A percentile compares a stretch with the other conserved stretches of the same genome.
Conservation (phyloP, 2,113 vertebrate species). For the Hippocampus abdominalis region DNA sequence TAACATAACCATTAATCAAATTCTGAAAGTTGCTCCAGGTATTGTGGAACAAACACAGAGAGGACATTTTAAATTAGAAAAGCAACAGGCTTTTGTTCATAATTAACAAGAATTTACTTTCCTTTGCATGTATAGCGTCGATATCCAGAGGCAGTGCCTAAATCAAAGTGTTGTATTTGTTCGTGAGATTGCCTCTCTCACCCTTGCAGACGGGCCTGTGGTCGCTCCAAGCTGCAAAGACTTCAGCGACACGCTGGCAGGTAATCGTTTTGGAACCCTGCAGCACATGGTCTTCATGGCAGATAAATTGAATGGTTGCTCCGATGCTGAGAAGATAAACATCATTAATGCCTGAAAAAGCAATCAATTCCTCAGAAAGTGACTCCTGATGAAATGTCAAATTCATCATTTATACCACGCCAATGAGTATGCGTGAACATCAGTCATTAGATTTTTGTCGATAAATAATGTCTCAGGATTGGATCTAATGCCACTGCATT, state of each 20-base stretch:
- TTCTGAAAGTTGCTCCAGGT: constrained; percentile 54
- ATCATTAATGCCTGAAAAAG: constrained; percentile 34
- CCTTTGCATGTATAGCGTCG: constrained; percentile 53
- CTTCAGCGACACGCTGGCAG: constrained; percentile 93
- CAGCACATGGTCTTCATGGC: constrained; percentile 93
- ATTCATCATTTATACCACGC: constrained; percentile 29
- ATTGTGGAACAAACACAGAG: constrained; percentile 49
- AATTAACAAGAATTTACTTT: constrained; percentile 65
- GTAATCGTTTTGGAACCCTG: constrained; percentile 96
- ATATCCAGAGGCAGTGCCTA: constrained; percentile 57
- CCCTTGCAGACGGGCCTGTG: constrained; percentile 96
- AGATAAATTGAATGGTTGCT: constrained; percentile 88
- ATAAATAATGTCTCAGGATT: neutral
- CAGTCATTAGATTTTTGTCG: constrained; percentile 4
- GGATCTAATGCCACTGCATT: neutral
- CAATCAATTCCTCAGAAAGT: constrained; percentile 42
- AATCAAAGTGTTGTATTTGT: constrained; percentile 64
- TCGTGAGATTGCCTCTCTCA: constrained; percentile 64
- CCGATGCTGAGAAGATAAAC: constrained; percentile 78
- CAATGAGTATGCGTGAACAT: constrained; percentile 5
- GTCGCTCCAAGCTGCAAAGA: constrained; percentile 96
- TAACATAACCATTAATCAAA: constrained; percentile 60
- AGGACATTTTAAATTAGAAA: constrained; percentile 36
- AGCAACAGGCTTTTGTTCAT: constrained; percentile 54
- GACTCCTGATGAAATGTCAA: constrained; percentile 23